These are phyloP conservation scores for Hydrocynus forskahlii DNA, from an alignment of 2,797 vertebrate species.

Conservation along the genomic window DNA sequence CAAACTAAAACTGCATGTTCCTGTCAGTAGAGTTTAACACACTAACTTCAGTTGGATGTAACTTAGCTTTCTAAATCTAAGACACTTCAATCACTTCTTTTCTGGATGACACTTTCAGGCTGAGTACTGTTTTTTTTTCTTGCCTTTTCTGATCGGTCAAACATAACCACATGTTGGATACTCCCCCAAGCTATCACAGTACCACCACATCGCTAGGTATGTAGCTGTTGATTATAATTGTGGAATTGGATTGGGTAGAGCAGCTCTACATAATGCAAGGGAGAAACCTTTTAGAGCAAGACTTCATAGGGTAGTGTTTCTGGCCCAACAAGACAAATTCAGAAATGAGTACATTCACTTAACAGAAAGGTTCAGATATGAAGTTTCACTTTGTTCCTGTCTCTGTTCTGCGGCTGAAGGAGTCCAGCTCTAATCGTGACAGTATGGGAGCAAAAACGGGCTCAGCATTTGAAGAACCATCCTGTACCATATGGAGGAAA, in stretches of 20 bases:
- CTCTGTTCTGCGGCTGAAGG: conserved; percentile 29
- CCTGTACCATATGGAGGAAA: conserved; percentile 48
- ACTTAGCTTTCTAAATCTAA: background rate
- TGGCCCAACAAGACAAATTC: too few species aligned
- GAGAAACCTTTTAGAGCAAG: too few species aligned
- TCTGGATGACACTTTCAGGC: background rate
- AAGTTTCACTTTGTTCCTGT: conserved; percentile 17
- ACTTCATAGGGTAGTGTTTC: too few species aligned
- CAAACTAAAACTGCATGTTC: background rate
- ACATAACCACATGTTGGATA: too few species aligned
- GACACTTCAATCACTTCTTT: background rate
- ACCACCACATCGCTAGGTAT: too few species aligned
- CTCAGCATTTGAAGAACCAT: conserved; percentile 43
- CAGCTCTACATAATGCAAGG: too few species aligned
- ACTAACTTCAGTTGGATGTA: background rate
- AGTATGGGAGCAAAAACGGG: conserved; percentile 33
- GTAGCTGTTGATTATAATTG: too few species aligned
- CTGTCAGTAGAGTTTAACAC: background rate
- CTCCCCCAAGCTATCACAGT: too few species aligned
- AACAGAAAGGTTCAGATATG: background rate
- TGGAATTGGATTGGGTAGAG: too few species aligned
- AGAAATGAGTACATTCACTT: background rate
- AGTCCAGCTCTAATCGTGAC: background rate
- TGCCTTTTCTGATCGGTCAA: too few species aligned
- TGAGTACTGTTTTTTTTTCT: background rate